These are phyloP conservation scores for Plutomurus gul DNA, from an alignment of 1,140 invertebrate genomes.

Conservation along the genomic window DNA sequence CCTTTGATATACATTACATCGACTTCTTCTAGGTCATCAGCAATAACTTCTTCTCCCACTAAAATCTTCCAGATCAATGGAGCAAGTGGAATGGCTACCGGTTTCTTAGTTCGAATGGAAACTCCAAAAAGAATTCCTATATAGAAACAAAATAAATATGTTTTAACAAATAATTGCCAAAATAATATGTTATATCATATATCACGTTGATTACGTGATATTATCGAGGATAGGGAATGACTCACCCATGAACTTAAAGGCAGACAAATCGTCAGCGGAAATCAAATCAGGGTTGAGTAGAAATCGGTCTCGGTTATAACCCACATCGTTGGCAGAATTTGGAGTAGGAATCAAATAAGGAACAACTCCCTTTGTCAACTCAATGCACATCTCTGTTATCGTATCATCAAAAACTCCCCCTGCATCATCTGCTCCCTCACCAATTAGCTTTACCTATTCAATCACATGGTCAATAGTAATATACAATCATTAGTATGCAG, in stretches of 20 bases:
- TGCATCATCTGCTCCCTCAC: conserved; percentile 73
- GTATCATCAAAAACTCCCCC: conserved; percentile 73
- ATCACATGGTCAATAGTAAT: not conserved
- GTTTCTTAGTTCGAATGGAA: conserved; percentile 66
- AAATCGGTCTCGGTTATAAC: conserved; percentile 68
- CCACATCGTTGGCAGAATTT: conserved; percentile 64
- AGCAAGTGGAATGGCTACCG: conserved; percentile 67
- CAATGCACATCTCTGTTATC: conserved; percentile 71
- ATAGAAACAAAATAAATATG: not conserved
- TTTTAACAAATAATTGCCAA: too few species aligned
- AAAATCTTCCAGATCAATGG: conserved; percentile 70
- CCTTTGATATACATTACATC: conserved; percentile 58
- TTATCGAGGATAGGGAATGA: not conserved
- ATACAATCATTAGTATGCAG: not conserved
- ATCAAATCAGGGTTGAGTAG: conserved; percentile 67
- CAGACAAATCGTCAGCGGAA: conserved; percentile 62
- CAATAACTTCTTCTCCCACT: conserved; percentile 64
- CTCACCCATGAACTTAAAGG: conserved; percentile 66
- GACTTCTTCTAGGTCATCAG: conserved; percentile 70
- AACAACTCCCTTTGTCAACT: conserved; percentile 62
- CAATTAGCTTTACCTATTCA: conserved; percentile 57
- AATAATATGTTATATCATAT: too few species aligned
- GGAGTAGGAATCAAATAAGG: conserved; percentile 65
- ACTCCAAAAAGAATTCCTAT: conserved; percentile 66
- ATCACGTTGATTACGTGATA: not conserved